Base-by-base conservation (phyloP, 1,140 invertebrate genomes). In the Dendroctonus valens region DNA sequence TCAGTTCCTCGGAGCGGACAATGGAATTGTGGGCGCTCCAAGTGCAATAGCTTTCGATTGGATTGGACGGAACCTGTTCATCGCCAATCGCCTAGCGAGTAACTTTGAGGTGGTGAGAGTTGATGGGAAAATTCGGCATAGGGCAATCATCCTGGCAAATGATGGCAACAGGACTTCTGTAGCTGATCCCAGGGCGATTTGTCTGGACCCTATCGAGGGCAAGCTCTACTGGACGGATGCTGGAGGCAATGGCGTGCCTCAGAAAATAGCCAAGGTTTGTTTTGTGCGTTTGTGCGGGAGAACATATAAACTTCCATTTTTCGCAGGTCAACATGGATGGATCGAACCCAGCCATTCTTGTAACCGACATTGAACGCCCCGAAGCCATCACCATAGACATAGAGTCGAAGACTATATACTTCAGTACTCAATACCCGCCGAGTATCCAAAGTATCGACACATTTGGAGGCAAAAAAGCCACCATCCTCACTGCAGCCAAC, bases 201-300 rank as follows among this genome's bases (percentile, higher is more conserved):
- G 89, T 62, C 80, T 99, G 1, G 95, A 99, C 82, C 96, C 97
- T 0, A 85, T 85, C 4, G 90, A 93, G 72, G 97, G 89, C 48
- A 90, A 90, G 81, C 78, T 98, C 6, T 98, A 95, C 80, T 99
- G 97, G 96, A 86, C 96, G 3, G 97, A 99, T 76, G 91, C 94
- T 69, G 97, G 97, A 6, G 93, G 92, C 11, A 89, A 85, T 67
- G 93, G 94, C 7, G 91, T 98, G 0, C 90, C 91, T 0, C 83
- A 89, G 0, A 99, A 99, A 79, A 89, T 99, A 37, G 96, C 88
- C 0, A 86, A 89, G 70, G 66, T 68, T 51, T 0, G 26, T 7
- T 12, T 15, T 7, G 44, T 59, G 5, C 11, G 41, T 39, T n/a
- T 0, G 46, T 7, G 46, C 7, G 46, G 11, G 7, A 7, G 46